Conservation (phyloP, 2,113 vertebrate genomes). For the Hiodon alosoides region DNA sequence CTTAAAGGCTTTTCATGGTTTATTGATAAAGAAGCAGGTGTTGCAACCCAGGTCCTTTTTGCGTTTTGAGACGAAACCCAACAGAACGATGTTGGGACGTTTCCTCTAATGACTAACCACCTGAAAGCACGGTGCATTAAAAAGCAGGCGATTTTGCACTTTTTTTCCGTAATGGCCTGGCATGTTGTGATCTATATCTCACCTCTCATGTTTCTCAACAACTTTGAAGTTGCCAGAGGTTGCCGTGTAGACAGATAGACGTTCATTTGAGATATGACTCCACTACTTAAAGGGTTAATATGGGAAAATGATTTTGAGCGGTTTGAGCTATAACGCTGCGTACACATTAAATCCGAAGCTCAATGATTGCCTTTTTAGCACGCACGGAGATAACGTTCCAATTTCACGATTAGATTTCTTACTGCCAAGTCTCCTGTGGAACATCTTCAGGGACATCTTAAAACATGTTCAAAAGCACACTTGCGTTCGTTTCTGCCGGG, state of each 20-base stretch:
- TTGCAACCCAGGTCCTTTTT: too few relatives aligned
- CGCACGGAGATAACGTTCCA: not conserved
- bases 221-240: slow-evolving; percentile 2
- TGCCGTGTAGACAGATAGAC: slow-evolving; percentile 20
- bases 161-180: slow-evolving; percentile 3
- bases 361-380: too few relatives aligned
- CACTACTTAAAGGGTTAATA: not conserved
- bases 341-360: too few relatives aligned
- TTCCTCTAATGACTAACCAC: not conserved
- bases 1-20: too few relatives aligned
- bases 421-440: not conserved
- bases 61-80: not conserved
- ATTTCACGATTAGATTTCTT: not conserved
- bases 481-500: not conserved
- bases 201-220: slow-evolving; percentile 8
- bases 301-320: slow-evolving; percentile 7
- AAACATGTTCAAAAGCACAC: not conserved
- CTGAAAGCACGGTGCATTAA: not conserved
- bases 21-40: too few relatives aligned
- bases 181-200: slow-evolving; percentile 1
- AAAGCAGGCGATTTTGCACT: not conserved
- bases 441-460: not conserved
- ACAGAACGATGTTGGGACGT: not conserved
- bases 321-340: not conserved
- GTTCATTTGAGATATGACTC: slow-evolving; percentile 4